These are phyloP conservation scores for Noctua pronuba DNA, from an alignment of 2,888 invertebrate species.

Conservation along the genomic window DNA sequence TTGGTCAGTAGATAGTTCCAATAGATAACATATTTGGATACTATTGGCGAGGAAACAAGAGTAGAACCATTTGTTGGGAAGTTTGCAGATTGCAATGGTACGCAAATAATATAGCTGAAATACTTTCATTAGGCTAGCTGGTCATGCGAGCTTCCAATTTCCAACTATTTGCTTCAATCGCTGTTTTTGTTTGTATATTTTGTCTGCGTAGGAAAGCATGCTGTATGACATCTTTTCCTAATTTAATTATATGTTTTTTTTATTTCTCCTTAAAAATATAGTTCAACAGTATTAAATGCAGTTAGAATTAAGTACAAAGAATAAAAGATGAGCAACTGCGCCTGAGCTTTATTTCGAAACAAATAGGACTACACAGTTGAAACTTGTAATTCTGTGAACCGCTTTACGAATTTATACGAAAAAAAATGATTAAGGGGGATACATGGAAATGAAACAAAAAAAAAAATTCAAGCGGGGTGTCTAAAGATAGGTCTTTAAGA, in stretches of 20 bases:
- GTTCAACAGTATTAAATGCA: not conserved
- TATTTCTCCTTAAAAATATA: not conserved
- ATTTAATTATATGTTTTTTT: not conserved
- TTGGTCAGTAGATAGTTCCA: conserved; percentile 19
- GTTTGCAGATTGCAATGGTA: conserved; percentile 41
- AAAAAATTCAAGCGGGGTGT: too few species aligned
- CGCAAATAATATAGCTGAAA: conserved; percentile 20
- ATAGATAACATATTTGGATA: conserved; percentile 23
- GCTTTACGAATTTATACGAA: too few species aligned
- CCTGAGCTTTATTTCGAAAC: too few species aligned
- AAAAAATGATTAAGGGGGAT: too few species aligned
- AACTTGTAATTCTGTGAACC: too few species aligned
- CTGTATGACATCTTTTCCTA: not conserved
- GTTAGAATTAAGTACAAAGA: not conserved
- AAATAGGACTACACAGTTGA: too few species aligned
- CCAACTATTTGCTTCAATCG: not conserved
- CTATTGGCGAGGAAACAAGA: conserved; percentile 18
- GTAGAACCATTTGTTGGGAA: conserved; percentile 30
- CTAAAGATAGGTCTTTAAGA: too few species aligned
- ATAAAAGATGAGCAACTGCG: too few species aligned
- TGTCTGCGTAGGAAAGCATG: not conserved
- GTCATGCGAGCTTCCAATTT: not conserved
- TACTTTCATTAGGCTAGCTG: conserved; percentile 18
- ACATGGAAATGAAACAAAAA: too few species aligned
- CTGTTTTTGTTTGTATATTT: conserved; percentile 3